Base-by-base conservation (phyloP, 1,140 invertebrate species). In the Whitmania pigra region DNA sequence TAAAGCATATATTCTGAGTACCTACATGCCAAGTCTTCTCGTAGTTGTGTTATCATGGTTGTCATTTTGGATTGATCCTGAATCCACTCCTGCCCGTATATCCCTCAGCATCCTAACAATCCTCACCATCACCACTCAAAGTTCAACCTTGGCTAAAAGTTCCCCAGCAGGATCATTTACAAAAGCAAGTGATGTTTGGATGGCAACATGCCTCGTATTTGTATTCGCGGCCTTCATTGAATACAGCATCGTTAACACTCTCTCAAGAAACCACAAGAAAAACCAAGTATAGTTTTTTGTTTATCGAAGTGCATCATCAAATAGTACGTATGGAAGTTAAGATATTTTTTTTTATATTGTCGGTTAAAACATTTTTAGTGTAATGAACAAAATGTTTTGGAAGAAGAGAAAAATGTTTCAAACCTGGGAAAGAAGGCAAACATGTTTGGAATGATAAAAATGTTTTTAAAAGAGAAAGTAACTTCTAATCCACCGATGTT, bases 101-200 rank as follows among this genome's bases (percentile, higher is more conserved):
- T 74, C 79, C n/a, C 75, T 80, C 5, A 76, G 79, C 36, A 73
- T 80, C 29, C 73, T 79, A 7, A 79, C 78, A 0, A 72, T 80
- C 66, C 71, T 74, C 27, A 73, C 73, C 31, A 73, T 73, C 22
- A 73, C 73, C 36, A 71, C 73, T 22, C 73, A 73, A 67, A 66
- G 71, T 20, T 67, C 71, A 7, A 55, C 5, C 17, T 43, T 40
- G 27, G 22, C 36, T 5, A 49, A 55, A 25, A 22, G 54, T 31
- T 31, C 60, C 27, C 54, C 71, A n/a, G 71, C 71, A 29, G 71
- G 25, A 29, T 72, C 71, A 7, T 72, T 72, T 55, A 72, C 71
- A 31, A 72, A 72, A 63, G 79, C 79, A 25, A 81, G 80, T 49
- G 80, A 81, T 71, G 77, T 81, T 40, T 81, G 80, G 80, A 80